Percentiles rank a stretch among this genome's conserved stretches.
Evolutionary conservation across 2,888 invertebrate species (phyloP).

Genomic region (Brachyptera risi): DNA sequence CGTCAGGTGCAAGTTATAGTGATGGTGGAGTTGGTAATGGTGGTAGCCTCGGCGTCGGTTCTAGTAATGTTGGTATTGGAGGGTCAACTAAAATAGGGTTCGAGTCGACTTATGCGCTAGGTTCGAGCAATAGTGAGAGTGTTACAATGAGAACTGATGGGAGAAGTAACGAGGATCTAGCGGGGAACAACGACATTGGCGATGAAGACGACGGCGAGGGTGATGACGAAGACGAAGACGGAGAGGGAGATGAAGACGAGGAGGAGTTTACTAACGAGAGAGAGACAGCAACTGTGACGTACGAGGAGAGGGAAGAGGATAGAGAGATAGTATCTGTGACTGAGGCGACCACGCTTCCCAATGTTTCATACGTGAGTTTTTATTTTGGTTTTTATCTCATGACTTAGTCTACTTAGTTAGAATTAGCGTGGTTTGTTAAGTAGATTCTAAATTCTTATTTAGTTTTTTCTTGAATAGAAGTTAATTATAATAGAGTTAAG

Average conservation of each 20-base stretch:
- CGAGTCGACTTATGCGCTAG: not conserved
- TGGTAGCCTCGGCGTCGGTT: too few species aligned
- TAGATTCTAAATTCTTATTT: too few species aligned
- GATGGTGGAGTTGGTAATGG: not conserved
- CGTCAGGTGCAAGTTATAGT: not conserved
- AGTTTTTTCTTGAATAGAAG: too few species aligned
- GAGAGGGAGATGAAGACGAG: conserved; percentile 21
- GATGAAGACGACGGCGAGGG: conserved; percentile 30
- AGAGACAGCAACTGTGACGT: not conserved
- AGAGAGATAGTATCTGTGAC: not conserved
- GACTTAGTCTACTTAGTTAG: not conserved
- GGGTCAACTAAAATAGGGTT: not conserved
- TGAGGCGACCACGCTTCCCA: conserved; percentile 3
- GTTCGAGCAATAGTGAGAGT: not conserved
- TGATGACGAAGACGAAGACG: conserved; percentile 32
- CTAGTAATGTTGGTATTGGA: not conserved
- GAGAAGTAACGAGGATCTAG: not conserved
- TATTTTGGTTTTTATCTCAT: not conserved
- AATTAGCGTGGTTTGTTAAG: not conserved
- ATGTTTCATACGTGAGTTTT: not conserved
- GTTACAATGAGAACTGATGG: not conserved
- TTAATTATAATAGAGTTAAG: too few species aligned
- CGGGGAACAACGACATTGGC: not conserved
- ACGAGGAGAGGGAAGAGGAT: conserved; percentile 25
- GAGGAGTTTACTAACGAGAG: conserved; percentile 22